These are phyloP conservation scores for Acromyrmex charruanus DNA, from an alignment of 1,140 invertebrate genomes.

Conservation along the genomic window DNA sequence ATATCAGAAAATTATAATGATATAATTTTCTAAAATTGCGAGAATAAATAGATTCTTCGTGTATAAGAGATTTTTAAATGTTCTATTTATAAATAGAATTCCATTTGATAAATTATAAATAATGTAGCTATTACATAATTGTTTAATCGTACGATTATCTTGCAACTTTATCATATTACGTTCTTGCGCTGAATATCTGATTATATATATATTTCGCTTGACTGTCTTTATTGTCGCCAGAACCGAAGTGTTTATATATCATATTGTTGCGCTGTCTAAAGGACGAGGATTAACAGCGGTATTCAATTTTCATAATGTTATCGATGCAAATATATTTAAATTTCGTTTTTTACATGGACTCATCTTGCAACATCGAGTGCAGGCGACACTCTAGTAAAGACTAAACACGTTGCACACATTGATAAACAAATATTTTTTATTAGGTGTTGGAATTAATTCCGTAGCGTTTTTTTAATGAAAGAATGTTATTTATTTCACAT, in stretches of 20 bases:
- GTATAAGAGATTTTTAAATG: not conserved
- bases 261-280: not conserved
- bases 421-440: constrained; percentile 42
- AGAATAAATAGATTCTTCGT: not conserved
- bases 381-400: constrained; percentile 26
- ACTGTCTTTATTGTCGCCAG: not conserved
- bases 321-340: not conserved
- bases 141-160: not conserved
- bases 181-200: not conserved
- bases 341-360: not conserved
- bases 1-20: not conserved
- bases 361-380: constrained; percentile 30
- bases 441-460: too few species aligned
- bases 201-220: not conserved
- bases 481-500: too few species aligned
- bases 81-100: not conserved
- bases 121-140: not conserved
- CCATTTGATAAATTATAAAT: not conserved
- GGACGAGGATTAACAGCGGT: not conserved
- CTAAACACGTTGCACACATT: constrained; percentile 26
- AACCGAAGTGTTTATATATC: not conserved
- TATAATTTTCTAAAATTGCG: not conserved
- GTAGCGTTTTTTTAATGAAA: too few species aligned
- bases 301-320: not conserved
- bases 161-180: not conserved